These are phyloP conservation scores for Microplitis deprimator DNA, from an alignment of 2,888 invertebrate genomes.

Conservation along the genomic window DNA sequence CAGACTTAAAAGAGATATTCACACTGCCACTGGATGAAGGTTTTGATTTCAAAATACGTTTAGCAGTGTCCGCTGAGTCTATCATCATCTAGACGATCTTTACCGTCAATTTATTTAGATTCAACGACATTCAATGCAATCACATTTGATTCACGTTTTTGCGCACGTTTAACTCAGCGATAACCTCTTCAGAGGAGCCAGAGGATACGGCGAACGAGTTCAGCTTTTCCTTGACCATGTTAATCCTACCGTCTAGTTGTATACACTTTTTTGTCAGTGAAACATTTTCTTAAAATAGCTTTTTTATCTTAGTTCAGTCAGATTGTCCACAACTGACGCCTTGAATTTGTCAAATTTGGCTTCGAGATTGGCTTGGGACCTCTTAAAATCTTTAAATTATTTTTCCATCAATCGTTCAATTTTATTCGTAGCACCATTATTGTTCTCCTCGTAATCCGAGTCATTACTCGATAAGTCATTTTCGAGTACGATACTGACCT, in stretches of 20 bases:
- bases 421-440: too few species aligned
- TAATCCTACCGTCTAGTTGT: background rate
- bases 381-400: background rate
- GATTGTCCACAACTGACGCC: background rate
- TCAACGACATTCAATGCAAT: too few species aligned
- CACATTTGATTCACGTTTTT: too few species aligned
- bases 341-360: background rate
- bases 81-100: too few species aligned
- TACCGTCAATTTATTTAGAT: too few species aligned
- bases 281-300: background rate
- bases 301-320: background rate
- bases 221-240: background rate
- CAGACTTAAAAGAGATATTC: constrained; percentile 2
- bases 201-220: background rate
- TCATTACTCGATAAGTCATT: background rate
- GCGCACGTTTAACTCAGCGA: background rate
- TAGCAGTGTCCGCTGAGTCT: background rate
- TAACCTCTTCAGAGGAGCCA: constrained; percentile 2
- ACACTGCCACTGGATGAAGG: background rate
- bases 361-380: too few species aligned
- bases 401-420: background rate
- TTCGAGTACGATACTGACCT: constrained; percentile 10
- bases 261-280: background rate
- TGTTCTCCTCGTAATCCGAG: background rate
- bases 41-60: background rate